Percentiles rank a stretch among this genome's conserved stretches.
These are phyloP conservation scores for Lasioglossum leucozonium DNA, from an alignment of 2,888 invertebrate genomes.

Conservation along the genomic window DNA sequence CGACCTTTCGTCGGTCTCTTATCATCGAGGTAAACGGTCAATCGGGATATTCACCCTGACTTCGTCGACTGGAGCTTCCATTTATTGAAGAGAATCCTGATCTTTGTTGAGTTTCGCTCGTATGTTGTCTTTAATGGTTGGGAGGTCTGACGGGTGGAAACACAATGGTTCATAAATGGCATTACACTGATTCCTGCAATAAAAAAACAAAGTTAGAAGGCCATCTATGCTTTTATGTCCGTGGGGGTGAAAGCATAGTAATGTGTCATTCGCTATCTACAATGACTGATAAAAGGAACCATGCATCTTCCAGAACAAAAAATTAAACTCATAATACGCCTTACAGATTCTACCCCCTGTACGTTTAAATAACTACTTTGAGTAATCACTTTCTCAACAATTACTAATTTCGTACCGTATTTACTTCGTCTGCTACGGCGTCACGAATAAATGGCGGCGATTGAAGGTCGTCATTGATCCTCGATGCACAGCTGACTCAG, in stretches of 20 bases:
- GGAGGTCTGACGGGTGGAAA: not conserved
- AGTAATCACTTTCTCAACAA: not conserved
- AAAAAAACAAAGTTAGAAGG: not conserved
- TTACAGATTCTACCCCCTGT: no score
- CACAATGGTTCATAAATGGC: not conserved
- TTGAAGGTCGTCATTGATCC: slow-evolving; percentile 12
- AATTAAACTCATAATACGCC: not conserved
- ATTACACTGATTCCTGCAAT: not conserved
- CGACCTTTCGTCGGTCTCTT: slow-evolving; percentile 52
- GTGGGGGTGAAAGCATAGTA: not conserved
- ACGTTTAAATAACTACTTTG: not conserved
- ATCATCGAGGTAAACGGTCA: slow-evolving; percentile 58
- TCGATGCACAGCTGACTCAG: not conserved
- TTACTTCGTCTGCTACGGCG: not conserved
- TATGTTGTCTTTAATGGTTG: not conserved
- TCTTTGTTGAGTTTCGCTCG: not conserved
- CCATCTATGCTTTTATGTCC: not conserved
- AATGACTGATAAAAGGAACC: not conserved
- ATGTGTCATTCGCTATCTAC: not conserved
- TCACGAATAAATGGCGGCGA: not conserved
- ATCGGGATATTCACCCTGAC: slow-evolving; percentile 37
- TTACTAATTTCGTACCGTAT: not conserved
- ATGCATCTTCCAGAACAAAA: not conserved
- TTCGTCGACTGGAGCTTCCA: not conserved
- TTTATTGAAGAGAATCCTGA: not conserved